Base-by-base conservation (phyloP, 2,797 vertebrate species). In the Enteromius afrohamiltoni region DNA sequence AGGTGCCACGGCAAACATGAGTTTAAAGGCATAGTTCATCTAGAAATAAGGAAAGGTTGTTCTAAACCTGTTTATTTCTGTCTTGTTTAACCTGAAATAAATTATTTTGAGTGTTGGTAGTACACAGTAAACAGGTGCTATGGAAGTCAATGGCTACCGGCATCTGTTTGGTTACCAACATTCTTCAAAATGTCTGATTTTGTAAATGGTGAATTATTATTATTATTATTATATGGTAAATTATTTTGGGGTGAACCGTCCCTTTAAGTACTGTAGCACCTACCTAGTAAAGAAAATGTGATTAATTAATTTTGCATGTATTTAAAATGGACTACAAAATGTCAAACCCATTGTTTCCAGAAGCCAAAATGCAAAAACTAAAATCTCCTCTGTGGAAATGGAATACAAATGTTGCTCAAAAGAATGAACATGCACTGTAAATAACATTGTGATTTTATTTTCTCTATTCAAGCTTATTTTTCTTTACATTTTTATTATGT, bases 391-490 rank as follows among this genome's bases (percentile, higher is more conserved):
- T 64, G 42, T 79, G 77, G 45, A 21, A 79, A 79, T 79, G 77
- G 64, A 68, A 53, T 68, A 40, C 21, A n/a, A 40, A 6, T 51
- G 49, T 26, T 13, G 13, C 11, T 23, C 23, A 34, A 37, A 31
- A 51, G 47, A 69, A 69, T 69, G 42, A 79, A 47, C 40, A 79
- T 79, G 60, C 74, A 58, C 79, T 93, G 91, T 91, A 91, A 91
- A 91, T 91, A 91, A 71, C 88, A 84, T 76, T 80, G 21, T 51
- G 40, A 70, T 84, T 58, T 71, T 85, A 53, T 88, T 84, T 68
- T 76, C 31, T 31, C 79, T 51, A 49, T 74, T 75, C 34, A 86
- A 80, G 64, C 80, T 85, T 68, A 83, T 85, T 87, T 82, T 70
- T 68, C 85, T 79, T 67, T 26, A 82, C 67, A 71, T 84, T 77